phyloP scores from a whole-genome alignment of 2,888 invertebrate species.

The Poecilus cupreus region DNA sequence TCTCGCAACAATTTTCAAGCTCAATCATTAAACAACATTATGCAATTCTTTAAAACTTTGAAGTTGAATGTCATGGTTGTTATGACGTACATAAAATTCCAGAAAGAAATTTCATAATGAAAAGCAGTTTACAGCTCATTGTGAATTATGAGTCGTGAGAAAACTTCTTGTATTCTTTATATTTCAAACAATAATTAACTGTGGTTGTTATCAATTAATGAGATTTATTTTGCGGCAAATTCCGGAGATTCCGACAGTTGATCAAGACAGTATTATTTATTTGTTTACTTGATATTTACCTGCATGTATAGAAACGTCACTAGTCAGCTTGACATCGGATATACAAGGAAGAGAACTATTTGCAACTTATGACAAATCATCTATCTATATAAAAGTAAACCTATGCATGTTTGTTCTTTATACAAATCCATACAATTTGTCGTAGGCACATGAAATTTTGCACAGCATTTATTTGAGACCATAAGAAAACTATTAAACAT shows the following conservation, averaged over 20 bases:
- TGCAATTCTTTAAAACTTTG: conserved; percentile 5
- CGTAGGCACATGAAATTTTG: too few species aligned
- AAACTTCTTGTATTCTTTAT: neutral
- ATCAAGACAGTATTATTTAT: neutral
- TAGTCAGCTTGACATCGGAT: too few species aligned
- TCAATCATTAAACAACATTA: neutral
- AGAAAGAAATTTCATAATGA: conserved; percentile 28
- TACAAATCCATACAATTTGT: too few species aligned
- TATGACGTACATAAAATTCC: conserved; percentile 14
- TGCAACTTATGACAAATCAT: too few species aligned
- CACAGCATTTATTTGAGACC: too few species aligned
- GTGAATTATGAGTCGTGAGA: conserved; percentile 30
- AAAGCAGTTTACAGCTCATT: conserved; percentile 2
- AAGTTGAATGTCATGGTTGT: conserved; percentile 24
- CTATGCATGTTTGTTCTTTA: too few species aligned
- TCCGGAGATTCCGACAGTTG: neutral
- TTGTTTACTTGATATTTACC: too few species aligned
- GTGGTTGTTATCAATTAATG: neutral
- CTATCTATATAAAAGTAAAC: too few species aligned
- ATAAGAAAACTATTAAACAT: too few species aligned
- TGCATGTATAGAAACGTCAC: too few species aligned
- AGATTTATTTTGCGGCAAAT: neutral
- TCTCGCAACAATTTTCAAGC: neutral
- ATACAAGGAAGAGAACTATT: too few species aligned
- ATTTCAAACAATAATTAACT: neutral